phyloP scores from a whole-genome alignment of 2,113 vertebrate genomes.

The Brachypodius melanocephalos region DNA sequence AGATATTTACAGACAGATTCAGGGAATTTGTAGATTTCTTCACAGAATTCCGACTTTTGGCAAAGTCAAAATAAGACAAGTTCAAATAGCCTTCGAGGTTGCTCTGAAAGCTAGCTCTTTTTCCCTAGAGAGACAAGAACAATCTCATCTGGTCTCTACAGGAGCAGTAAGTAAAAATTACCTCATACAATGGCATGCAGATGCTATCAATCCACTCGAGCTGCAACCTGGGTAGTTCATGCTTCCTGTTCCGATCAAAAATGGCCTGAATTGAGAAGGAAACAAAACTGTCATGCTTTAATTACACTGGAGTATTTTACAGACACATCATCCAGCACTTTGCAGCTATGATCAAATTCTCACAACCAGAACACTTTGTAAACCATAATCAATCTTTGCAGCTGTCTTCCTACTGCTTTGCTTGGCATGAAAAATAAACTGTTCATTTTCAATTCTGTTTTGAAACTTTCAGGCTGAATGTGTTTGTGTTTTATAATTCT shows the following conservation, averaged over 20 bases:
- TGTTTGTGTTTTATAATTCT: conserved; percentile 59
- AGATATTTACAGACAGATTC: not conserved
- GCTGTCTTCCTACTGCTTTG: conserved; percentile 8
- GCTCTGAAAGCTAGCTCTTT: not conserved
- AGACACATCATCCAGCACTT: conserved; percentile 26
- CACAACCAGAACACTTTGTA: conserved; percentile 45
- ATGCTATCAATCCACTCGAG: conserved; percentile 98
- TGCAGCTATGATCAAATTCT: conserved; percentile 33
- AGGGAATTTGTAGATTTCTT: not conserved
- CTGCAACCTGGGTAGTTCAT: conserved; percentile 93
- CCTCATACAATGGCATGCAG: conserved; percentile 94
- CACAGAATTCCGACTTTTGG: not conserved
- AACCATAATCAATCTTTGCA: conserved; percentile 45
- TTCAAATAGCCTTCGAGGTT: not conserved
- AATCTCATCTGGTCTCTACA: not conserved
- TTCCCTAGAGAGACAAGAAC: not conserved
- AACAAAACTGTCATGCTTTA: conserved; percentile 44
- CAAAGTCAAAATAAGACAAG: not conserved
- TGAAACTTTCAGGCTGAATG: conserved; percentile 44
- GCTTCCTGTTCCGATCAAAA: conserved; percentile 98
- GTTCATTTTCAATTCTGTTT: conserved; percentile 51
- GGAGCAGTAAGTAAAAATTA: conserved; percentile 66
- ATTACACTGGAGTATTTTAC: conserved; percentile 40
- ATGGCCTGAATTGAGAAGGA: conserved; percentile 84
- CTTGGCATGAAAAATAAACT: conserved; percentile 51